Percentiles rank a stretch among this genome's conserved stretches.
Conservation (phyloP, 2,888 invertebrate species). For the Leucania comma region DNA sequence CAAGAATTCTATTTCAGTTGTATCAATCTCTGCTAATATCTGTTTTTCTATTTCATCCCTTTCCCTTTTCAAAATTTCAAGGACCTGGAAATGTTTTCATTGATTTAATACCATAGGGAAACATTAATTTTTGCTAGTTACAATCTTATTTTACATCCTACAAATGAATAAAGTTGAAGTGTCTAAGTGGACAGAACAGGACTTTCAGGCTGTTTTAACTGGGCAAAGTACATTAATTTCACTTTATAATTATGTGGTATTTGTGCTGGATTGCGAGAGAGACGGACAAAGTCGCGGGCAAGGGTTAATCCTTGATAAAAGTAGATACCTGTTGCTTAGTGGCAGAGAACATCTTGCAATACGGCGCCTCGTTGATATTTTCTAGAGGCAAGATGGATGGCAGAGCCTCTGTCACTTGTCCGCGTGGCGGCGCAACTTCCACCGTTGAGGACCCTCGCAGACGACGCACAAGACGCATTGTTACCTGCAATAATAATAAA, state of each 20-base stretch:
- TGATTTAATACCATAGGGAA: not conserved
- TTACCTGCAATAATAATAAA: constrained; percentile 73
- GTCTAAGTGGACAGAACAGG: too few relatives aligned
- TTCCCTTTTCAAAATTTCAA: constrained; percentile 94
- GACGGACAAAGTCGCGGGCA: too few relatives aligned
- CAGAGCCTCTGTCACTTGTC: constrained; percentile 84
- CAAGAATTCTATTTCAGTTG: constrained; percentile 96
- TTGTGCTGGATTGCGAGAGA: too few relatives aligned
- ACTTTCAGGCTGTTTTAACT: too few relatives aligned
- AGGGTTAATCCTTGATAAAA: not conserved
- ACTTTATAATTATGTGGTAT: too few relatives aligned
- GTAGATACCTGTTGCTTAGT: constrained; percentile 91
- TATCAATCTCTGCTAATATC: constrained; percentile 92
- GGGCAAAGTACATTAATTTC: too few relatives aligned
- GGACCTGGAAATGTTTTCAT: constrained; percentile 84
- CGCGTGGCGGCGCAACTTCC: constrained; percentile 91
- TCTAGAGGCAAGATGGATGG: constrained; percentile 78
- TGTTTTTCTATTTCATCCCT: constrained; percentile 92
- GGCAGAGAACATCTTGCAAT: constrained; percentile 95
- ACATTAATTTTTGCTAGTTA: not conserved
- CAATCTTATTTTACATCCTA: not conserved
- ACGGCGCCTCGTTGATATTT: constrained; percentile 89
- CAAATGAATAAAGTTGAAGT: too few relatives aligned
- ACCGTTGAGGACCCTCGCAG: constrained; percentile 93
- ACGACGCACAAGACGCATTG: constrained; percentile 96